A percentile compares a stretch with the other conserved stretches of the same genome.
These are phyloP conservation scores for Rattus rattus DNA, from an alignment of 2,113 vertebrate genomes.

Conservation along the genomic window DNA sequence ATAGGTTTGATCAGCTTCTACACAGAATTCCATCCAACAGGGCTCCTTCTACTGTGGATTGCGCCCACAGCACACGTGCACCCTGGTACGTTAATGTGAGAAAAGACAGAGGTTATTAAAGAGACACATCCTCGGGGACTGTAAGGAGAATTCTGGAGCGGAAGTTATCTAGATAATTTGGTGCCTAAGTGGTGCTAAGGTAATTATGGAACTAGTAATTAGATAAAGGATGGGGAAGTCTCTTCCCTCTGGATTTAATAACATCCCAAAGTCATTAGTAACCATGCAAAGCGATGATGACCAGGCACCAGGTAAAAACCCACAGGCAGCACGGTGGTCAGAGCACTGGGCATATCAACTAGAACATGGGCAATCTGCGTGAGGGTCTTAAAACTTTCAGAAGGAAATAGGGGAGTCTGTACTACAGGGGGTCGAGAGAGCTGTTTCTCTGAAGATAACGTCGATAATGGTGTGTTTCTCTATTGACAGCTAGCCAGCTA, in stretches of 20 bases:
- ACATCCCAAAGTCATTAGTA: neutral
- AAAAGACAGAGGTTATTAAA: neutral
- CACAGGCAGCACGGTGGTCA: neutral
- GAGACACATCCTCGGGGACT: neutral
- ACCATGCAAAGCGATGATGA: neutral
- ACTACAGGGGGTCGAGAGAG: neutral
- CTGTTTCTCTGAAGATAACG: neutral
- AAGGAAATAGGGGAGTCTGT: neutral
- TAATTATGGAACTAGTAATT: neutral
- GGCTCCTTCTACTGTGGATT: rapidly evolving
- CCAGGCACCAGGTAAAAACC: neutral
- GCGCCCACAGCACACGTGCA: neutral
- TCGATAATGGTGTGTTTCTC: rapidly evolving
- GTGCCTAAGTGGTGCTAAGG: neutral
- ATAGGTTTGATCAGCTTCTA: rapidly evolving
- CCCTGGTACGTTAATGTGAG: neutral
- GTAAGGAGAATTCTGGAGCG: neutral
- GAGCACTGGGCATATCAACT: too few relatives aligned
- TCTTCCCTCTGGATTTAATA: neutral
- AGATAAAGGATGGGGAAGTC: neutral
- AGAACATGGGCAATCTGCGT: neutral
- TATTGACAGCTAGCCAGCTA: too few relatives aligned
- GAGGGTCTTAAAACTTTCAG: neutral
- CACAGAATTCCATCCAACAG: rapidly evolving
- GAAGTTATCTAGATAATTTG: neutral